Conservation (phyloP, 2,797 vertebrate genomes). For the Microchirus variegatus region DNA sequence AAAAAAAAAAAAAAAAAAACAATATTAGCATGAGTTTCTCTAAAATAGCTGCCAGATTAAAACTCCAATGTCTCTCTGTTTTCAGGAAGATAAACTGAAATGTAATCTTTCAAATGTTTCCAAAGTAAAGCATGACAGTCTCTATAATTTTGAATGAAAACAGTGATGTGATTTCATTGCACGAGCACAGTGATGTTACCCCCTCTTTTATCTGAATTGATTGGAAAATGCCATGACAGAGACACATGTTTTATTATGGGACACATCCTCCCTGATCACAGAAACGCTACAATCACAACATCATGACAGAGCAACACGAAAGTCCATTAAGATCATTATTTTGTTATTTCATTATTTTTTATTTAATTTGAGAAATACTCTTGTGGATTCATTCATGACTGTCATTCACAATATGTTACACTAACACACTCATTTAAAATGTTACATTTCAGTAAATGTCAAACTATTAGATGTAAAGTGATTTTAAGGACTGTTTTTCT, state of each 20-base stretch:
- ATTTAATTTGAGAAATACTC: conserved; percentile 14
- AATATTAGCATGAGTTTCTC: not conserved
- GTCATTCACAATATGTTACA: conserved; percentile 16
- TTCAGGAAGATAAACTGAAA: conserved; percentile 6
- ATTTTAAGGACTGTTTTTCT: too few relatives aligned
- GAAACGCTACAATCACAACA: conserved; percentile 6
- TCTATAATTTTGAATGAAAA: conserved; percentile 18
- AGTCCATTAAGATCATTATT: conserved; percentile 17
- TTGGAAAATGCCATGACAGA: conserved; percentile 16
- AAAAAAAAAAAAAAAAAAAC: too few relatives aligned
- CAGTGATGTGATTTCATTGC: conserved; percentile 19
- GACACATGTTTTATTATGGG: conserved; percentile 10
- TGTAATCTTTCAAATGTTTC: conserved; percentile 23
- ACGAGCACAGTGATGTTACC: conserved; percentile 14
- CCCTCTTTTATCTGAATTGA: conserved; percentile 52
- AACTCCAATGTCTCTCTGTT: not conserved
- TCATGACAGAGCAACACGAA: conserved; percentile 3
- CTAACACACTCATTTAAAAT: not conserved
- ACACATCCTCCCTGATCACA: not conserved
- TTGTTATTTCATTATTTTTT: conserved; percentile 13
- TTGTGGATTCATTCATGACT: conserved; percentile 19
- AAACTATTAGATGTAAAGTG: not conserved
- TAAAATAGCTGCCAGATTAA: not conserved
- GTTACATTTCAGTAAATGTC: conserved; percentile 21
- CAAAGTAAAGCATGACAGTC: conserved; percentile 18